Percentiles rank a stretch among this genome's conserved stretches.
phyloP scores from a whole-genome alignment of 2,113 vertebrate species.

The Periophthalmodon schlosseri region DNA sequence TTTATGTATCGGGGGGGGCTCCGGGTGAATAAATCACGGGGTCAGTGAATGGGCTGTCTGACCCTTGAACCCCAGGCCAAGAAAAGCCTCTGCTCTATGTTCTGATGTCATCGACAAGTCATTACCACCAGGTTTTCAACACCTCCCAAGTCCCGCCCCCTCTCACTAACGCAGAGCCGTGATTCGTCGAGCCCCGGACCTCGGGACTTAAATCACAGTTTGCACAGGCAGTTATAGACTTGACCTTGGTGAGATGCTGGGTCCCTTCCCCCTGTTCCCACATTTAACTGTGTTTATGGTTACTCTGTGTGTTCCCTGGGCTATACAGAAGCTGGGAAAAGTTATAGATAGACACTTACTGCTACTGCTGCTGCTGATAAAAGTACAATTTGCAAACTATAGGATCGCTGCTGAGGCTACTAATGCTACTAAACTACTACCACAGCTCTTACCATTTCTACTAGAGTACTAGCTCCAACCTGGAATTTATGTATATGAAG shows the following conservation, averaged over 20 bases:
- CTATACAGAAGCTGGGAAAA: slow-evolving; percentile 17
- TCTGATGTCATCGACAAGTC: slow-evolving; percentile 73
- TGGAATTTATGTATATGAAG: no score
- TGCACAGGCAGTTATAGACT: slow-evolving; percentile 60
- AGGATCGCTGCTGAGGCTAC: background rate
- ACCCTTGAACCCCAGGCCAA: slow-evolving; percentile 58
- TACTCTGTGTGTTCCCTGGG: slow-evolving; percentile 27
- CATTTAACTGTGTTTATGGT: slow-evolving; percentile 60
- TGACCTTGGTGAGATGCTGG: slow-evolving; percentile 67
- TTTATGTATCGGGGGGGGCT: slow-evolving; percentile 66
- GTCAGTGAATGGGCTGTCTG: slow-evolving; percentile 69
- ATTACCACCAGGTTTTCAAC: slow-evolving; percentile 71
- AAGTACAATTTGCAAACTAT: no score
- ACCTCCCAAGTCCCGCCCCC: slow-evolving; percentile 56
- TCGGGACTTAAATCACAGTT: slow-evolving; percentile 60
- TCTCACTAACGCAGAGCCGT: slow-evolving; percentile 15
- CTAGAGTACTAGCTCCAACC: no score
- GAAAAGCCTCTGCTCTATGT: slow-evolving; percentile 69
- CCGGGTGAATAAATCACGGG: slow-evolving; percentile 69
- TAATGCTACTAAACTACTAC: background rate
- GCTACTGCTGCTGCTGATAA: background rate
- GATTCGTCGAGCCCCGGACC: slow-evolving; percentile 44
- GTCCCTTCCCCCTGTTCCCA: slow-evolving; percentile 52
- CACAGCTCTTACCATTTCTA: no score
- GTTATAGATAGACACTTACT: background rate